Conservation (phyloP, 2,888 invertebrate genomes). For the Lepidochrysops patricia region DNA sequence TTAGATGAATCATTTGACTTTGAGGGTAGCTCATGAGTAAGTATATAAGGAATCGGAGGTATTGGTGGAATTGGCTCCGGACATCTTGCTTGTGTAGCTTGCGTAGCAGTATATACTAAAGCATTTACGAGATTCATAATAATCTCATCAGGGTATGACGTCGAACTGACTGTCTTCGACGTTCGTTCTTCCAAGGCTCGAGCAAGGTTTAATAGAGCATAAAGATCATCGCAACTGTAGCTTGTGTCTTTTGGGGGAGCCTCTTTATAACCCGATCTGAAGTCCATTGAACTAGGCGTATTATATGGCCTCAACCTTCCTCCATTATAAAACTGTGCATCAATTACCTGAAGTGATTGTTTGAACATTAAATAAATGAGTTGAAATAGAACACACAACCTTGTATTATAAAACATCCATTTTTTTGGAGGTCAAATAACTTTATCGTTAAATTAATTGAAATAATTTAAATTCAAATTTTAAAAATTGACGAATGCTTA, state of each 20-base stretch:
- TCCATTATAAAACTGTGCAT: neutral
- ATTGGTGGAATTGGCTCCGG: neutral
- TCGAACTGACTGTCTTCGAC: slow-evolving; percentile 9
- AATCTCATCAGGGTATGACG: slow-evolving; percentile 36
- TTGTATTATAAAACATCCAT: neutral
- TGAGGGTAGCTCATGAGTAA: neutral
- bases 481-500: no score
- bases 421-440: no score
- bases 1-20: neutral
- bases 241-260: slow-evolving; percentile 16
- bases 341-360: neutral
- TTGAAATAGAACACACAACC: no score
- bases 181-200: slow-evolving; percentile 28
- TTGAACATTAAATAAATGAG: neutral
- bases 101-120: slow-evolving; percentile 42
- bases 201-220: slow-evolving; percentile 27
- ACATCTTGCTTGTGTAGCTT: slow-evolving; percentile 23
- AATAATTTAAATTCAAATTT: no score
- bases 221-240: slow-evolving; percentile 26
- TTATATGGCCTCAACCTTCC: neutral
- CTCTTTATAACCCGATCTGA: neutral
- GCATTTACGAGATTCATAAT: slow-evolving; percentile 52
- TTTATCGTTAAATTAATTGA: no score
- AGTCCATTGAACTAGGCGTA: neutral
- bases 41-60: slow-evolving; percentile 4